A percentile compares a stretch with the other conserved stretches of the same genome.
phyloP scores from a whole-genome alignment of 2,797 vertebrate species.

The Melanotaenia pygmaea region DNA sequence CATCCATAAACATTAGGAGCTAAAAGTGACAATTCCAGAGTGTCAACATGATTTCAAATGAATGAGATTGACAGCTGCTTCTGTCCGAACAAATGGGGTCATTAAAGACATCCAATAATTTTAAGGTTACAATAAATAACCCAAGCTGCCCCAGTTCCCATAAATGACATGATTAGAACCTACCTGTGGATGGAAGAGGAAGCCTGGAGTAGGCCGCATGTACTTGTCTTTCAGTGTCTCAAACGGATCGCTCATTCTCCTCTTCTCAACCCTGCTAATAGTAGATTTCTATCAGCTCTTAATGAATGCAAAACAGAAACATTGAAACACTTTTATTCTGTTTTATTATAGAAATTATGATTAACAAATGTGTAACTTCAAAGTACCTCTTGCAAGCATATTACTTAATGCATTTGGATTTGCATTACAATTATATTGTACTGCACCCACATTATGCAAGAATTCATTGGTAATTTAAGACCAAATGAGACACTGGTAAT shows the following conservation, averaged over 20 bases:
- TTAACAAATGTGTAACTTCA: neutral
- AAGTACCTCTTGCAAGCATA: neutral
- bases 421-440: neutral
- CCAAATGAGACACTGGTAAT: conserved; percentile 68
- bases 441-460: neutral
- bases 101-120: neutral
- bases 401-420: neutral
- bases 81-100: neutral
- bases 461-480: neutral
- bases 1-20: conserved; percentile 14
- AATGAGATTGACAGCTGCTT: neutral
- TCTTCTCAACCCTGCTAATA: conserved; percentile 99
- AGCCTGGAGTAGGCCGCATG: conserved; percentile 96
- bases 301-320: conserved; percentile 45
- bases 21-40: conserved; percentile 3
- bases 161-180: conserved; percentile 22
- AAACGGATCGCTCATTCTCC: conserved; percentile 98
- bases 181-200: conserved; percentile 99
- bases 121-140: conserved; percentile 7
- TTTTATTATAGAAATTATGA: neutral
- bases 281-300: conserved; percentile 88
- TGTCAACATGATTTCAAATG: conserved; percentile 8
- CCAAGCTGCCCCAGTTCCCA: neutral
- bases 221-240: conserved; percentile 99
- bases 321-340: neutral